Evolutionary conservation across 37 sponge, comb jelly and placozoan genomes (phyloP).

Genomic region (Agelas oroides): DNA sequence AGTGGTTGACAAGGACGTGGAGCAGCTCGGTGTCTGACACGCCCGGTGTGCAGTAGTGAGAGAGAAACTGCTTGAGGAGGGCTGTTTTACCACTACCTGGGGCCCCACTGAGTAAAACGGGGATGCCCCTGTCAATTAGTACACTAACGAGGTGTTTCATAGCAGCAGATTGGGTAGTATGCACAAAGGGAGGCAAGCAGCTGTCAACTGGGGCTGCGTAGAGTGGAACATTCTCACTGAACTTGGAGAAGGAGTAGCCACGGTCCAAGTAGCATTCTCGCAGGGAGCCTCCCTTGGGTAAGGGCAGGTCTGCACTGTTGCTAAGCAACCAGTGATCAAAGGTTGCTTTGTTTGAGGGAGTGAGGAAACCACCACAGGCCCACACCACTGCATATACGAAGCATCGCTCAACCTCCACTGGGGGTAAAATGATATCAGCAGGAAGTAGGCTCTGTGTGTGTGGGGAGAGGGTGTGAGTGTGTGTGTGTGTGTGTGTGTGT

Average conservation of each 20-base stretch:
- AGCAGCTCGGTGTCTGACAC: slow-evolving; percentile 10
- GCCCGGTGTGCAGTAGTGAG: too few relatives aligned
- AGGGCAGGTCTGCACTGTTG: background rate
- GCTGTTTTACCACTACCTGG: slow-evolving; percentile 76
- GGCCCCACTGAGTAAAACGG: slow-evolving; percentile 63
- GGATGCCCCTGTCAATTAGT: slow-evolving; percentile 13
- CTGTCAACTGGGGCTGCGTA: background rate
- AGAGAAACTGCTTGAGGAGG: slow-evolving; percentile 28
- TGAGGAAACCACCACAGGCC: slow-evolving; percentile 57
- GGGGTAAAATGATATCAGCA: background rate
- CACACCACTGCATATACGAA: slow-evolving; percentile 53
- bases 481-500: too few relatives aligned
- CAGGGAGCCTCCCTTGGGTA: slow-evolving; percentile 16
- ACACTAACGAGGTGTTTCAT: slow-evolving; percentile 15
- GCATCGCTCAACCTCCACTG: slow-evolving; percentile 13
- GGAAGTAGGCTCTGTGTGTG: slow-evolving; percentile 8
- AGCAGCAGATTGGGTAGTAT: slow-evolving; percentile 6
- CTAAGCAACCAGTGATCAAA: slow-evolving; percentile 52
- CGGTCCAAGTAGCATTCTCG: slow-evolving; percentile 41
- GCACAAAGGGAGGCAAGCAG: slow-evolving; percentile 3
- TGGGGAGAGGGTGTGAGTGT: background rate
- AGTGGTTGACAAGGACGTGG: slow-evolving; percentile 32
- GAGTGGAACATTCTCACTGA: background rate
- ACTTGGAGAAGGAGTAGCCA: background rate
- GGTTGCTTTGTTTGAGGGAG: slow-evolving; percentile 7